Evolutionary conservation across 2,797 vertebrate species (phyloP).

Genomic region (Hoplostethus mediterraneus): DNA sequence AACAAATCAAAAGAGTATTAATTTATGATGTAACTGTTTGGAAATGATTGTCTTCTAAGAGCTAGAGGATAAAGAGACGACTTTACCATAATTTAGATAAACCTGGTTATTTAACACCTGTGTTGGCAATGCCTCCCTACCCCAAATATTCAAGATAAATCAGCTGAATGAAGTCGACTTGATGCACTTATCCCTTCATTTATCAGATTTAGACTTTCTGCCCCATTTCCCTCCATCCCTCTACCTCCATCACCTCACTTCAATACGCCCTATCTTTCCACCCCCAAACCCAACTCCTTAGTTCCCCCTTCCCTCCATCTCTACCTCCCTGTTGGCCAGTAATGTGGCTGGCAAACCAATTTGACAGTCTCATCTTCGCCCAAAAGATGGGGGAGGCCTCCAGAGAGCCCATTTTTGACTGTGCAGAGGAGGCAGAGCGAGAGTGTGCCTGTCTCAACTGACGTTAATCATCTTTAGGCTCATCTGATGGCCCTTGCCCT

Average conservation of each 20-base stretch:
- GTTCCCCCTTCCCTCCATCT: slow-evolving; percentile 52
- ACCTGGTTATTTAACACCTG: slow-evolving; percentile 41
- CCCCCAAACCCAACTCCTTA: slow-evolving; percentile 83
- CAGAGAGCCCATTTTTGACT: slow-evolving; percentile 91
- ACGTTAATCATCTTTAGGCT: slow-evolving; percentile 97
- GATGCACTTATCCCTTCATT: slow-evolving; percentile 83
- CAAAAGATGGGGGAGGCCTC: slow-evolving; percentile 91
- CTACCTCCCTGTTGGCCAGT: slow-evolving; percentile 89
- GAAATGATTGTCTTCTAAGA: slow-evolving; percentile 25
- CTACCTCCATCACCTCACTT: slow-evolving; percentile 49
- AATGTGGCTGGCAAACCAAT: slow-evolving; percentile 98
- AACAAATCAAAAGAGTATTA: slow-evolving; percentile 18
- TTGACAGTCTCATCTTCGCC: slow-evolving; percentile 97
- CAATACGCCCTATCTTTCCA: slow-evolving; percentile 70
- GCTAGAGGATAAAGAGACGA: slow-evolving; percentile 23
- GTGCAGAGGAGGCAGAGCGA: slow-evolving; percentile 91
- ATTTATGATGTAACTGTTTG: slow-evolving; percentile 28
- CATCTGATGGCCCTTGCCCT: slow-evolving; percentile 90
- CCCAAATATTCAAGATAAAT: slow-evolving; percentile 52
- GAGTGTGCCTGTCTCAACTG: slow-evolving; percentile 88
- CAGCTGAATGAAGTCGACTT: slow-evolving; percentile 55
- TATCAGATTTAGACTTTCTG: slow-evolving; percentile 94
- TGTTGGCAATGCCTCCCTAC: slow-evolving; percentile 26
- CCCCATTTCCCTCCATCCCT: slow-evolving; percentile 75
- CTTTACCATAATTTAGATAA: slow-evolving; percentile 36